Evolutionary conservation across 2,113 vertebrate species (phyloP).

Genomic region (Callipepla californica): DNA sequence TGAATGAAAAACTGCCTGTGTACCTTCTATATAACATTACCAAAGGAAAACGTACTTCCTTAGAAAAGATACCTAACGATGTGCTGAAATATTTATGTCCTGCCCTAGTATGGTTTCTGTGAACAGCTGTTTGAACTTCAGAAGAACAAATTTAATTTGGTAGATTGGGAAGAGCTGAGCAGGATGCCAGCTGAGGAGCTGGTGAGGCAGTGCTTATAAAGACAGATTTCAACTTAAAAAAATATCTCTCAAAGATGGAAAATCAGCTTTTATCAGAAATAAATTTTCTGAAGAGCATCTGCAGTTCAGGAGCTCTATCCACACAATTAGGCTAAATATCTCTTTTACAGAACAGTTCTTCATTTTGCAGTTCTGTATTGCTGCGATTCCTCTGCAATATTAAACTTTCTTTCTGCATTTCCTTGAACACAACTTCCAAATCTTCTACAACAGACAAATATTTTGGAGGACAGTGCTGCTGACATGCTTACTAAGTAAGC

Average conservation of each 20-base stretch:
- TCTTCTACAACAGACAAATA: background rate
- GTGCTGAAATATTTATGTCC: background rate
- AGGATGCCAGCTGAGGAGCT: background rate
- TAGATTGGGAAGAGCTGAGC: background rate
- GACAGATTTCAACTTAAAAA: background rate
- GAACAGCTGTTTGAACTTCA: slow-evolving; percentile 1
- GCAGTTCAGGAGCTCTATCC: background rate
- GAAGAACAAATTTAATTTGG: background rate
- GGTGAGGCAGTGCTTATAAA: background rate
- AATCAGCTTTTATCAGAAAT: background rate
- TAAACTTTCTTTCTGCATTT: background rate
- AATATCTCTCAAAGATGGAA: background rate
- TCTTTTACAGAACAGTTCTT: background rate
- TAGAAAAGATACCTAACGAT: background rate
- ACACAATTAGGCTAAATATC: background rate
- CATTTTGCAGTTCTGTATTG: background rate
- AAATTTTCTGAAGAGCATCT: background rate
- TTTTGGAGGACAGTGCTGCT: background rate
- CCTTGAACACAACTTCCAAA: background rate
- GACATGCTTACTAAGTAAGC: background rate
- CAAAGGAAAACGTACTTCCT: background rate
- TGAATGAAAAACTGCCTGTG: background rate
- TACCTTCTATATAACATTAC: background rate
- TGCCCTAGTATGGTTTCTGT: background rate
- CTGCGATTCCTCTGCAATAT: background rate